Conservation (phyloP, 2,113 vertebrate species). For the Copsychus sechellarum region DNA sequence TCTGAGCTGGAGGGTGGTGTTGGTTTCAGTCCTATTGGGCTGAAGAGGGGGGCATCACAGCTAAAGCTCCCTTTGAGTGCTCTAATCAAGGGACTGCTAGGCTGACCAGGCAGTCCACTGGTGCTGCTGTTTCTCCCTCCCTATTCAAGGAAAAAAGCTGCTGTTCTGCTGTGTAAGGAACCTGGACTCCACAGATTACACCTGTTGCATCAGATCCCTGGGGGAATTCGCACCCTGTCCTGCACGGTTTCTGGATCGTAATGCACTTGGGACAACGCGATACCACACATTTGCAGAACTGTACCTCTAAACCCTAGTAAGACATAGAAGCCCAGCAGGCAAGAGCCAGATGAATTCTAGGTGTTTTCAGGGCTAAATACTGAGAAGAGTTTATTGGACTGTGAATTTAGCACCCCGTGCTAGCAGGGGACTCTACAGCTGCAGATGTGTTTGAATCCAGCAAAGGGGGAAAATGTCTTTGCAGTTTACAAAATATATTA, state of each 20-base stretch:
- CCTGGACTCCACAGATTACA: rapidly evolving
- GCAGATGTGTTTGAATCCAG: neutral
- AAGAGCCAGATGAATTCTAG: neutral
- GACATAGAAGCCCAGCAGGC: neutral
- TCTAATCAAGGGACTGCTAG: neutral
- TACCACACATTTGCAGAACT: neutral
- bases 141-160: neutral
- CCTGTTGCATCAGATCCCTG: neutral
- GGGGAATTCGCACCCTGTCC: neutral
- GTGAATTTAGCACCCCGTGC: neutral
- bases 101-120: neutral
- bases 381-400: neutral
- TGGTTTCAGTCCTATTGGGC: neutral
- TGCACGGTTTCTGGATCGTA: neutral
- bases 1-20: neutral
- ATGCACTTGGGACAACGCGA: neutral
- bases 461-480: neutral
- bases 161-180: neutral
- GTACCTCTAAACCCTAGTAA: neutral
- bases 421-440: neutral
- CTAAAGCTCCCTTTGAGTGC: neutral
- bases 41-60: neutral
- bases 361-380: neutral
- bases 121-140: neutral
- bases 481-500: neutral